Percentiles rank a stretch among this genome's conserved stretches.
These are phyloP conservation scores for Ectobius pallidus DNA, from an alignment of 2,888 invertebrate species.

Conservation along the genomic window DNA sequence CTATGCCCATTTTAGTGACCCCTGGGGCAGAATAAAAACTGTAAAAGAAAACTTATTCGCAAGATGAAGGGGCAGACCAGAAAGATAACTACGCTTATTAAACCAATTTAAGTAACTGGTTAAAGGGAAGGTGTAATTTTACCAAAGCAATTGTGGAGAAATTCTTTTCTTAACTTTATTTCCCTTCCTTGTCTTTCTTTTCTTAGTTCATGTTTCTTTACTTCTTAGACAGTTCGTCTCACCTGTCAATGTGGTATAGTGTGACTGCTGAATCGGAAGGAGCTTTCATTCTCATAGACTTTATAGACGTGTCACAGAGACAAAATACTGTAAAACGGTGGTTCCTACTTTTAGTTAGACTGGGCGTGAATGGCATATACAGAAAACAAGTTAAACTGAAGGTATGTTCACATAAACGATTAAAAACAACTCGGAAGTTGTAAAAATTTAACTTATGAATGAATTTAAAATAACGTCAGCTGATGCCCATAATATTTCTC, in stretches of 20 bases:
- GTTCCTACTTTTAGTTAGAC: no score
- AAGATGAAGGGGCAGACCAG: no score
- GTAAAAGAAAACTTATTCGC: neutral
- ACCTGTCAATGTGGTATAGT: neutral
- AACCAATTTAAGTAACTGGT: slow-evolving; percentile 8
- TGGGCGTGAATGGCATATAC: no score
- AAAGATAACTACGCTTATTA: slow-evolving; percentile 6
- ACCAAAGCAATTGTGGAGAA: neutral
- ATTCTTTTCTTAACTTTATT: neutral
- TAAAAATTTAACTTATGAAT: no score
- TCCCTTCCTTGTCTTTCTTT: neutral
- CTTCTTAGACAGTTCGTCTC: neutral
- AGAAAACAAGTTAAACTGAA: no score
- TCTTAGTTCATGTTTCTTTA: no score
- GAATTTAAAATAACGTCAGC: no score
- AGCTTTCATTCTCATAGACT: neutral
- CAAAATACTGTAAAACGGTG: no score
- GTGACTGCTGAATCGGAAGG: neutral
- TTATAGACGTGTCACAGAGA: neutral
- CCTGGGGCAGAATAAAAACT: neutral
- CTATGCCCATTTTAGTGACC: no score
- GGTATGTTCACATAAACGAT: no score
- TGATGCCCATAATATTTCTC: no score
- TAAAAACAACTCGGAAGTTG: no score
- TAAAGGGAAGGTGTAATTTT: slow-evolving; percentile 2